Evolutionary conservation across 2,797 vertebrate species (phyloP), one percentile per base, ranked within the genome.

Genomic region (Australoheros facetus): DNA sequence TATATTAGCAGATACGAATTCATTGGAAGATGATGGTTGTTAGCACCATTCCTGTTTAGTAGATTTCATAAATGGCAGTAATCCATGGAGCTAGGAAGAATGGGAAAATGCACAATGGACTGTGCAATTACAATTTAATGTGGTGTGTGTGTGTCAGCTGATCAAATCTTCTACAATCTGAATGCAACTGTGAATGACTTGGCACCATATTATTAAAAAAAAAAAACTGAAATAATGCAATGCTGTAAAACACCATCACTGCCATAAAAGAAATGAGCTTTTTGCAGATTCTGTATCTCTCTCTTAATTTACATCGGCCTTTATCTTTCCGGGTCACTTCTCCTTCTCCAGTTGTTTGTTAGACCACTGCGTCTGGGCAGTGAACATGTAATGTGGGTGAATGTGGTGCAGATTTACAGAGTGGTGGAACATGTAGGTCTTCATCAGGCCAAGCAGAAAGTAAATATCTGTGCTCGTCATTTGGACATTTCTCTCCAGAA

Each of bases 401-500:
- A 84, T 77, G 42, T 85, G 85, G 72, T 83, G 75, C 51, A 83
- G 73, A 53, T 71, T 78, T 66, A 77, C 56, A 34, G 64, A 39
- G 12, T 84, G 79, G 26, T 66, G 32, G 42, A 88, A 89, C 80
- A 91, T 8, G 30, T 55, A 55, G 78, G 74, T 89, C 85, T 90
- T 78, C 58, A 90, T 87, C 48, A 79, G 80, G 73, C 76, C 69
- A 54, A 93, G 85, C 81, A 93, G 85, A 53, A 23, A 91, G 56
- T 85, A 88, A 83, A 95, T 90, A 82, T 92, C 71, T 78, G 76
- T 87, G 21, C 73, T 92, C 85, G 78, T 90, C 57, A 75, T 71
- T 74, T 84, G 72, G 57, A 91, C 58, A 19, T 91, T 56, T 53
- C 73, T 81, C 66, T 89, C 0, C 1, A 79, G 71, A 87, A 77